These are phyloP conservation scores for Leucosticte australis DNA, from an alignment of 2,113 vertebrate genomes.

Conservation along the genomic window DNA sequence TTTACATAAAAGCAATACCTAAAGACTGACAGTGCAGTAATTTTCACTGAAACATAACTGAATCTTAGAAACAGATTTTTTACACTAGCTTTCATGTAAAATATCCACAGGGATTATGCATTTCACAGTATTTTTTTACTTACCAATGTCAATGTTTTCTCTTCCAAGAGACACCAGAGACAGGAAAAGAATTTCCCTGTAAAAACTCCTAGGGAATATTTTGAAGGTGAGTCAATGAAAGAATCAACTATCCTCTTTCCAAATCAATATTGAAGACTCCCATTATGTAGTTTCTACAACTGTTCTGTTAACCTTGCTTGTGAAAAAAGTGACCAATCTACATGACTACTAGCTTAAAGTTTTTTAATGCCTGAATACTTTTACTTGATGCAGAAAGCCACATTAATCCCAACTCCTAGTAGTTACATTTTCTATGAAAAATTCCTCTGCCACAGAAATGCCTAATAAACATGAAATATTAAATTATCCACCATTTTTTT, in stretches of 20 bases:
- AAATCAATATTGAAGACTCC: background rate
- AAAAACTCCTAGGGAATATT: conserved; percentile 86
- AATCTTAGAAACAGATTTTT: background rate
- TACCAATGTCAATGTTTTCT: conserved; percentile 97
- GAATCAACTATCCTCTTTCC: background rate
- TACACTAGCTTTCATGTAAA: background rate
- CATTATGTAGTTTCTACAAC: background rate
- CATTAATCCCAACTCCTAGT: background rate
- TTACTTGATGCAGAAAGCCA: background rate
- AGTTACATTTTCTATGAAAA: background rate
- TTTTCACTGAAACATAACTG: background rate
- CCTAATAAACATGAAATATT: background rate
- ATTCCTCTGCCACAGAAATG: background rate
- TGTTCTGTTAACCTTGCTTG: background rate
- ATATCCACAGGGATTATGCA: background rate
- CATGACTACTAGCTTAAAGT: background rate
- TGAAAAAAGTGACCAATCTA: background rate
- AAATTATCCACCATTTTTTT: background rate
- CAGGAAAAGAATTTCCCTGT: conserved; percentile 94
- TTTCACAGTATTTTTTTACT: conserved; percentile 60
- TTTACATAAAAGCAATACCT: background rate
- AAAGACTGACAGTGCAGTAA: background rate
- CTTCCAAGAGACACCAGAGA: conserved; percentile 92
- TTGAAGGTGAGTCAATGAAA: background rate
- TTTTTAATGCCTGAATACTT: background rate